These are phyloP conservation scores for Gerris buenoi DNA, from an alignment of 1,140 invertebrate species.

Conservation along the genomic window DNA sequence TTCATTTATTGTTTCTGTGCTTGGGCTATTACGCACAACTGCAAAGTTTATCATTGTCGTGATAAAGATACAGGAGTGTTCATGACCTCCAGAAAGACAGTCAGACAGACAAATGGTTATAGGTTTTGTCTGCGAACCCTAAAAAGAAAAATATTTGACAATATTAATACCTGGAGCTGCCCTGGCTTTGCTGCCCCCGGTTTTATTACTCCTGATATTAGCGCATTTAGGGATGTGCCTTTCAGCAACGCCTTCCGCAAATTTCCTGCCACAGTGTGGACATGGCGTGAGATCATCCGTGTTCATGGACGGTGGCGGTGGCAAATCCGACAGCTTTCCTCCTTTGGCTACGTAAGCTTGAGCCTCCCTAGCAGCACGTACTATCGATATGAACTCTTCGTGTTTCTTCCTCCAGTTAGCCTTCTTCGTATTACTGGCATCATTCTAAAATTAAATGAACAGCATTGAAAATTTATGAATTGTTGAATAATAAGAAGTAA, in stretches of 20 bases:
- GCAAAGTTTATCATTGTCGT: too few relatives aligned
- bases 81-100: too few relatives aligned
- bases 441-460: too few relatives aligned
- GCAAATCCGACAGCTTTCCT: conserved; percentile 70
- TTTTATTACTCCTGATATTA: conserved; percentile 67
- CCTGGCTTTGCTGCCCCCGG: conserved; percentile 8
- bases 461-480: too few relatives aligned
- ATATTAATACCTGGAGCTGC: neutral
- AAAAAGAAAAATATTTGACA: too few relatives aligned
- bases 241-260: conserved; percentile 72
- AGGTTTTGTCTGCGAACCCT: too few relatives aligned
- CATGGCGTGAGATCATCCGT: conserved; percentile 83
- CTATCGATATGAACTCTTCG: conserved; percentile 79
- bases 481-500: too few relatives aligned
- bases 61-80: too few relatives aligned
- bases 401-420: conserved; percentile 81
- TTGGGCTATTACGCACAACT: too few relatives aligned
- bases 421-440: too few relatives aligned
- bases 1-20: too few relatives aligned
- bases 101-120: too few relatives aligned
- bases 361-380: conserved; percentile 77
- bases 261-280: conserved; percentile 75
- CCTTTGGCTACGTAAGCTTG: conserved; percentile 69
- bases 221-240: conserved; percentile 88
- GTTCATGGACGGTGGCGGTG: conserved; percentile 71